Percentiles rank a stretch among this genome's conserved stretches.
Evolutionary conservation across 2,888 invertebrate genomes (phyloP).

Genomic region (Cactoblastis cactorum): DNA sequence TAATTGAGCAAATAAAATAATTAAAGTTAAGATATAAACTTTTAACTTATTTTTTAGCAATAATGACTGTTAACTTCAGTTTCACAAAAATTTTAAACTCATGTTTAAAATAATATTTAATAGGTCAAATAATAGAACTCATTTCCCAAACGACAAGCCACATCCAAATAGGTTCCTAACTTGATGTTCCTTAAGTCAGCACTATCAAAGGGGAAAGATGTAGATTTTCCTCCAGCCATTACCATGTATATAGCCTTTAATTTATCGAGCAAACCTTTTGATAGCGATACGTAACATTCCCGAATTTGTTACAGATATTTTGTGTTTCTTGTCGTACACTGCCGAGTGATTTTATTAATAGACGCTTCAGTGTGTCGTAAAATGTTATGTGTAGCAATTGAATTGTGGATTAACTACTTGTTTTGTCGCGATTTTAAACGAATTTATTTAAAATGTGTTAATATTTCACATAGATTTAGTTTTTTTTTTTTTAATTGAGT

Average conservation of each 20-base stretch:
- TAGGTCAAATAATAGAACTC: too few species aligned
- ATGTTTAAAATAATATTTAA: too few species aligned
- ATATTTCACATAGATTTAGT: too few species aligned
- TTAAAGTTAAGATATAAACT: too few species aligned
- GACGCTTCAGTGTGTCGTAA: constrained; percentile 6
- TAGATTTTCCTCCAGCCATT: constrained; percentile 66
- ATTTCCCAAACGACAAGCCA: not conserved
- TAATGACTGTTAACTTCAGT: too few species aligned
- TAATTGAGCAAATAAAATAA: too few species aligned
- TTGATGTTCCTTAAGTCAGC: constrained; percentile 26
- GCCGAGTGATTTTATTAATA: constrained; percentile 8
- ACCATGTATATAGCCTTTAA: constrained; percentile 71
- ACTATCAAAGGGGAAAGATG: constrained; percentile 54
- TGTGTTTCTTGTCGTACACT: constrained; percentile 3
- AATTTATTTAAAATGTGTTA: not conserved
- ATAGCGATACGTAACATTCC: constrained; percentile 53
- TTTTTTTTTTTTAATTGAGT: too few species aligned
- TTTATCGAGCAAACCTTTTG: constrained; percentile 59
- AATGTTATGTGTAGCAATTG: constrained; percentile 3
- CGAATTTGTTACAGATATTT: constrained; percentile 41
- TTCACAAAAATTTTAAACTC: too few species aligned
- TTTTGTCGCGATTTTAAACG: not conserved
- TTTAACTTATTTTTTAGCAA: too few species aligned
- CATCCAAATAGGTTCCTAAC: not conserved
- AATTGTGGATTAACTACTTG: not conserved